Conservation (phyloP, 2,113 vertebrate genomes). For the Malurus melanocephalus region DNA sequence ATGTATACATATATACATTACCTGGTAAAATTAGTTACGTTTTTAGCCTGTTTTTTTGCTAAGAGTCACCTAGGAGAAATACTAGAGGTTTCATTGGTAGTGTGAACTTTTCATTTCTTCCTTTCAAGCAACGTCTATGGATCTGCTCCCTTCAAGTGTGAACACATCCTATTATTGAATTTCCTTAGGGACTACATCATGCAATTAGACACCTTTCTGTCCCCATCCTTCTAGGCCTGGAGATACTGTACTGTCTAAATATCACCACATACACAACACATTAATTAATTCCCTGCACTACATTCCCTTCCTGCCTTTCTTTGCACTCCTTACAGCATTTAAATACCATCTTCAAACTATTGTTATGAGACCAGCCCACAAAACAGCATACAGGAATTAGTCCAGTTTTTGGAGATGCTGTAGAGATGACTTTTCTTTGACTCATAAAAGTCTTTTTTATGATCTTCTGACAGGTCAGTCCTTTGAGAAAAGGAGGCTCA, state of each 20-base stretch:
- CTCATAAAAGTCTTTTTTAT: background rate
- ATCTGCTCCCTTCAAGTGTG: background rate
- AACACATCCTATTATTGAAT: background rate
- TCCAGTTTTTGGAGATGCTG: background rate
- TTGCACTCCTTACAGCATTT: background rate
- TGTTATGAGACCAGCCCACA: background rate
- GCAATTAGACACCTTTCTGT: background rate
- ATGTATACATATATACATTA: no score
- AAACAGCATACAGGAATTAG: background rate
- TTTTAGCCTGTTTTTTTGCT: background rate
- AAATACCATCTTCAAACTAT: background rate
- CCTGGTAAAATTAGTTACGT: background rate
- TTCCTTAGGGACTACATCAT: background rate
- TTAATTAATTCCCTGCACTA: background rate
- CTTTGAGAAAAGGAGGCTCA: background rate
- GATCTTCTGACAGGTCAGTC: background rate
- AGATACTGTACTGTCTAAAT: background rate
- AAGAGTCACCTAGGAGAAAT: background rate
- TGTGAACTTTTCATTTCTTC: constrained; percentile 8
- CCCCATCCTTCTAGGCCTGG: background rate
- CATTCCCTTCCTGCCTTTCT: background rate
- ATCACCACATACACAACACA: background rate
- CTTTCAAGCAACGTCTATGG: background rate
- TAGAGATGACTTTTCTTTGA: background rate
- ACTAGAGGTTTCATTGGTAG: background rate